phyloP scores from a whole-genome alignment of 2,888 invertebrate species.

The Perdita meconis region DNA sequence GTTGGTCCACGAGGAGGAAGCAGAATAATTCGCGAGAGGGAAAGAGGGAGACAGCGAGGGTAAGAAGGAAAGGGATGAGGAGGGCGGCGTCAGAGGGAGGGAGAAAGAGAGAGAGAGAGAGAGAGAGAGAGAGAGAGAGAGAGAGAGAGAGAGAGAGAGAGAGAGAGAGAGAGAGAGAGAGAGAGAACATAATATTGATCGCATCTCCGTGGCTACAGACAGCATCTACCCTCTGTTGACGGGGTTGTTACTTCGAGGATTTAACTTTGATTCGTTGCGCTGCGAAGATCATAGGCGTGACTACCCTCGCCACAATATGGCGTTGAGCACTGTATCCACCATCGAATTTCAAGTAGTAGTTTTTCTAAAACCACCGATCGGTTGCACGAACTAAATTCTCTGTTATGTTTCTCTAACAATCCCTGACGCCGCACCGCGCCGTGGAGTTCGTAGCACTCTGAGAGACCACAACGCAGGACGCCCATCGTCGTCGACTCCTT shows the following conservation, averaged over 20 bases:
- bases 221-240: constrained; percentile 83
- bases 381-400: not conserved
- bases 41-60: constrained; percentile 32
- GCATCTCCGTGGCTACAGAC: constrained; percentile 83
- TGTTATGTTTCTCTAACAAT: no score
- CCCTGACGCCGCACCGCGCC: no score
- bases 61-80: constrained; percentile 39
- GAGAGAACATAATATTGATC: constrained; percentile 83
- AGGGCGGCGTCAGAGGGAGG: constrained; percentile 27
- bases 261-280: constrained; percentile 77
- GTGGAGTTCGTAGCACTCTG: no score
- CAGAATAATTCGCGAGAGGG: constrained; percentile 53
- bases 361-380: not conserved
- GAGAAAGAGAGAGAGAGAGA: constrained; percentile 38
- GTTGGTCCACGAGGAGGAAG: constrained; percentile 43
- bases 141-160: constrained; percentile 37
- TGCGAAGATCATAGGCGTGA: constrained; percentile 71
- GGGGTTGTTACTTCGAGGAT: constrained; percentile 82
- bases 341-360: not conserved
- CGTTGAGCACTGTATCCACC: constrained; percentile 1
- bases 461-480: no score
- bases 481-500: no score
- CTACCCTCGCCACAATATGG: constrained; percentile 62
- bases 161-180: constrained; percentile 46
- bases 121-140: constrained; percentile 35